Percentiles rank a stretch among this genome's conserved stretches.
Conservation (phyloP, 2,113 vertebrate species). For the Egretta garzetta region DNA sequence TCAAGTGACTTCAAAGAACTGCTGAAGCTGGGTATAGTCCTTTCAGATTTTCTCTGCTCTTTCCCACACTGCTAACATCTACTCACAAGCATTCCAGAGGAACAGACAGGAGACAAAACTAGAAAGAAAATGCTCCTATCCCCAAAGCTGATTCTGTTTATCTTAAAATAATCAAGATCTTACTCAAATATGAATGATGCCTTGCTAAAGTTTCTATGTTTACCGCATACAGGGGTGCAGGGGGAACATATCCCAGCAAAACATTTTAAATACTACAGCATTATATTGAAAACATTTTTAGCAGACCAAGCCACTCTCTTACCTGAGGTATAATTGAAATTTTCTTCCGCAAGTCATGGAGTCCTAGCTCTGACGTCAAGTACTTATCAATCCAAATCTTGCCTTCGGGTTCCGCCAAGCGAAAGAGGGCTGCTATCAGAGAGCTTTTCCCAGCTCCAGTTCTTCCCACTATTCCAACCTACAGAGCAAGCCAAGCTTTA, state of each 20-base stretch:
- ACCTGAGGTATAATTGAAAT: conserved; percentile 99
- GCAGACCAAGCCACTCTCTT: not conserved
- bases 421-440: conserved; percentile 92
- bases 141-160: not conserved
- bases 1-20: not conserved
- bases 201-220: not conserved
- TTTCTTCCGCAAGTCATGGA: conserved; percentile 91
- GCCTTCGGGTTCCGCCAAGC: conserved; percentile 90
- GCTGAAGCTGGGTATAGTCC: not conserved
- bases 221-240: not conserved
- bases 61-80: not conserved
- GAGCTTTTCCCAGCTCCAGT: conserved; percentile 96
- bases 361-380: conserved; percentile 89
- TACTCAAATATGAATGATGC: accelerated
- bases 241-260: not conserved
- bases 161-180: not conserved
- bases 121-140: not conserved
- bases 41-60: not conserved
- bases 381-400: conserved; percentile 90
- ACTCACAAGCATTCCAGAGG: not conserved
- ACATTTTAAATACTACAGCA: not conserved
- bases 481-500: not conserved
- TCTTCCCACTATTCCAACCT: conserved; percentile 95
- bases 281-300: not conserved
- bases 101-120: not conserved